Conservation (phyloP, 2,888 invertebrate genomes). For the Rhamphomyia laevipes region DNA sequence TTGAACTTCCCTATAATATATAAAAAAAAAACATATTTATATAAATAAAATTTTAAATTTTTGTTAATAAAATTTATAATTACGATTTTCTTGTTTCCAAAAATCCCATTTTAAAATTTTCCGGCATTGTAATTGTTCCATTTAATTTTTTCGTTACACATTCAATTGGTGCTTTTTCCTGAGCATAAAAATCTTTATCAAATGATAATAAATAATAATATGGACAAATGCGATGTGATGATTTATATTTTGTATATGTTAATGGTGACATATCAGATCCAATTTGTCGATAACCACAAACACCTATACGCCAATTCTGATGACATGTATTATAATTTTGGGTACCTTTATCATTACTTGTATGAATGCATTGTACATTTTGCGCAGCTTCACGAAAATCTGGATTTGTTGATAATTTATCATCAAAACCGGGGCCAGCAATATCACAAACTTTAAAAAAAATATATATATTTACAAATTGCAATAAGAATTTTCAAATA, state of each 20-base stretch:
- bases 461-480: neutral
- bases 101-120: slow-evolving; percentile 31
- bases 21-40: neutral
- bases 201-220: slow-evolving; percentile 33
- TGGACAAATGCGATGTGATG: slow-evolving; percentile 30
- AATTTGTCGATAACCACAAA: slow-evolving; percentile 29
- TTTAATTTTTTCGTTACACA: slow-evolving; percentile 21
- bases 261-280: slow-evolving; percentile 27
- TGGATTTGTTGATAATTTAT: slow-evolving; percentile 18
- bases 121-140: slow-evolving; percentile 22
- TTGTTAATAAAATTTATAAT: slow-evolving; percentile 4
- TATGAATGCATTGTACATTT: slow-evolving; percentile 33
- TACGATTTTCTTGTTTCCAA: slow-evolving; percentile 24
- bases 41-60: neutral
- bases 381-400: slow-evolving; percentile 30
- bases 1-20: neutral
- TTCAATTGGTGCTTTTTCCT: slow-evolving; percentile 18
- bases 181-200: slow-evolving; percentile 31
- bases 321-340: slow-evolving; percentile 27
- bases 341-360: slow-evolving; percentile 33
- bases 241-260: neutral
- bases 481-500: too few relatives aligned
- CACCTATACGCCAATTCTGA: slow-evolving; percentile 31
- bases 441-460: slow-evolving; percentile 29
- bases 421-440: slow-evolving; percentile 35